Conservation (phyloP, 2,113 vertebrate species). For the Arenaria interpres region DNA sequence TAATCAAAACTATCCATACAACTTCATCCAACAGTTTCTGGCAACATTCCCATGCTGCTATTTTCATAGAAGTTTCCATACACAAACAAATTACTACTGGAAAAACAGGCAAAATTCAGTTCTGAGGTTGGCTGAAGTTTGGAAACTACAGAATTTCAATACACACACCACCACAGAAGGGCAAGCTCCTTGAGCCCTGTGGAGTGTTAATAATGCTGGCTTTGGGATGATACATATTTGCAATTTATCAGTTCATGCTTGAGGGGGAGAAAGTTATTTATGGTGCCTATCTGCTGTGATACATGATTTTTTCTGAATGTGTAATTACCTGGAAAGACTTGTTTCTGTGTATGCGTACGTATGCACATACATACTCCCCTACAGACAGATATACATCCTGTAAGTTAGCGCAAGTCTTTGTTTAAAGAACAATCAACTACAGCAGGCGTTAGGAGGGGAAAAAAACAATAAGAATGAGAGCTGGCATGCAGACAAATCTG, state of each 20-base stretch:
- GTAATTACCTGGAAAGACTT: background rate
- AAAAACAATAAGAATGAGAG: background rate
- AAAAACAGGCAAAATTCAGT: background rate
- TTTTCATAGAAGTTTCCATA: background rate
- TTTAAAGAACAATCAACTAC: background rate
- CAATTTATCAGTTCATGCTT: background rate
- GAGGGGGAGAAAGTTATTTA: background rate
- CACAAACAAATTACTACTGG: background rate
- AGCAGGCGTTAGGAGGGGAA: background rate
- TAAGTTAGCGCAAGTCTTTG: background rate
- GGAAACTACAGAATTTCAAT: background rate
- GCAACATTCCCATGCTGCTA: background rate
- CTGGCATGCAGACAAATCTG: background rate
- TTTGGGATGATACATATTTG: background rate
- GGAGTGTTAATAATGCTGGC: background rate
- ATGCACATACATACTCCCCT: background rate
- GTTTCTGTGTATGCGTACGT: background rate
- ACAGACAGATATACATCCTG: background rate
- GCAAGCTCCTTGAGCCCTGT: background rate
- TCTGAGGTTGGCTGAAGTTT: background rate
- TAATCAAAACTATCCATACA: background rate
- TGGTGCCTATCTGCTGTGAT: background rate
- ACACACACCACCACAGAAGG: background rate
- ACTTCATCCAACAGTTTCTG: background rate
- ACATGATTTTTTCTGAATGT: background rate